Base-by-base conservation (phyloP, 2,888 invertebrate species). In the Gnatocerus cornutus region DNA sequence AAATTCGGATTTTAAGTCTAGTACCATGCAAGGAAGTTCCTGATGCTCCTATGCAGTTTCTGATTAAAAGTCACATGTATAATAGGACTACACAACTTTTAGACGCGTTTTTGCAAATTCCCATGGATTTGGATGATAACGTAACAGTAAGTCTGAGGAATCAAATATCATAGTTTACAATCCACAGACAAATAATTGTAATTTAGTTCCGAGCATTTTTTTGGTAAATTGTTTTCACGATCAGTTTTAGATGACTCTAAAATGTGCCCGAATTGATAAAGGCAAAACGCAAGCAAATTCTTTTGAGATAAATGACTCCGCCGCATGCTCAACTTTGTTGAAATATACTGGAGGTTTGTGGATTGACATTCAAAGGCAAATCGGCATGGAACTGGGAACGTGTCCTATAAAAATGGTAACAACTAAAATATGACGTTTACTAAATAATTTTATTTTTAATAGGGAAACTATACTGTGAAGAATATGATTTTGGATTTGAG, bases 51-150 rank as follows among this genome's bases (percentile, higher is more conserved):
- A 45, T 67, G 33, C 16, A 50, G 30, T 13, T 67, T 6, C 10
- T 27, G 3, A 9, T 59, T 0, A 67, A 52, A 30, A 5, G 50
- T 29, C 59, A 33, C 7, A 67, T 67, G 67, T 50, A 27, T 16
- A 67, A 67, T 45, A 50, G 59, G 59, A 59, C 41, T 9, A 53
- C 52, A 10, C 67, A 67, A 52, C 14, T 67, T 43, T 21, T 67
- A 12, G 59, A 67, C 29, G 67, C 13, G 7, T 50, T 45, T 43
- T 14, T 59, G 29, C 4, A 13, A 0, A 9, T 59, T n/a, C 58
- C 67, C 9, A 14, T 37, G 8, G 67, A 50, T 48, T n/a, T 67
- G 13, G 58, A 67, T 43, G 41, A 43, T 12, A 52, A 29, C 16
- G 27, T 58, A 8, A 48, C 39, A n/a, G 66, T 66, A 37, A 58